Percentiles rank a stretch among this genome's conserved stretches.
Evolutionary conservation across 2,113 vertebrate genomes (phyloP).

Genomic region (Regulus satrapa): DNA sequence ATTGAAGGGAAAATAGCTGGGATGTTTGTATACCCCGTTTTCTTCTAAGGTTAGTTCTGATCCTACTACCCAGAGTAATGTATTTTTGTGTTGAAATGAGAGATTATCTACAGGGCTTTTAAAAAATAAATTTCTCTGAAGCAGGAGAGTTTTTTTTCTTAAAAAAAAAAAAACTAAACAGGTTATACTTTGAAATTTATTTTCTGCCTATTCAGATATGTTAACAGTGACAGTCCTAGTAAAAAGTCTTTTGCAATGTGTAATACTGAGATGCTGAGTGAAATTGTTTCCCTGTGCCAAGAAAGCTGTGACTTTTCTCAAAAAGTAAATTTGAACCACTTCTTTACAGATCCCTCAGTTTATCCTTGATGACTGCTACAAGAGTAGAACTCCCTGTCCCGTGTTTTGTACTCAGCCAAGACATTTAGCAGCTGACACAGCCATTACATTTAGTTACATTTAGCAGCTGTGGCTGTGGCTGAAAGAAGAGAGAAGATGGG

Average conservation of each 20-base stretch:
- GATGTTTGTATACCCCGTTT: background rate
- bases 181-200: background rate
- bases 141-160: background rate
- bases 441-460: too few relatives aligned
- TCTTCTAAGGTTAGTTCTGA: background rate
- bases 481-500: slow-evolving; percentile 90
- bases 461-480: slow-evolving; percentile 89
- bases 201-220: rapidly evolving
- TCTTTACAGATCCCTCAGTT: slow-evolving; percentile 91
- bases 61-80: background rate
- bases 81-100: background rate
- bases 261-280: background rate
- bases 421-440: slow-evolving; percentile 84
- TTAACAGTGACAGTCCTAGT: background rate
- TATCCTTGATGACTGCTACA: slow-evolving; percentile 86
- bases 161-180: background rate
- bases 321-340: background rate
- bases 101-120: background rate
- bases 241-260: background rate
- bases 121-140: background rate
- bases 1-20: background rate
- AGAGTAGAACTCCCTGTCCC: slow-evolving; percentile 81
- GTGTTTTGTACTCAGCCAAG: slow-evolving; percentile 95
- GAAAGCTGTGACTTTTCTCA: background rate
- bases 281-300: background rate